A percentile compares a stretch with the other conserved stretches of the same genome.
These are phyloP conservation scores for Pholis gunnellus DNA, from an alignment of 2,113 vertebrate genomes.

Conservation along the genomic window DNA sequence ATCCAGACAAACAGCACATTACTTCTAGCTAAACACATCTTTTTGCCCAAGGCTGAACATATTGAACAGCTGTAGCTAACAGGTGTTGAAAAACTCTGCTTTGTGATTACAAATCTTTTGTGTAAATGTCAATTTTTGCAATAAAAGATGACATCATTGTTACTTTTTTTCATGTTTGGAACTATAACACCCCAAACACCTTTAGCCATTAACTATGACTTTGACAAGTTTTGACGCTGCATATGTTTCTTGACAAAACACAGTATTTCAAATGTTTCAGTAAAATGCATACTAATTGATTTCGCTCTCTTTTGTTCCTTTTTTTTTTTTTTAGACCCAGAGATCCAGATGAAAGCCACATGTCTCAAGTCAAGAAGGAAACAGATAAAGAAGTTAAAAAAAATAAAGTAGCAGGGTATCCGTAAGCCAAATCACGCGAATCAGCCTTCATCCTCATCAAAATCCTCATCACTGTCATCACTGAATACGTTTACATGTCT, in stretches of 20 bases:
- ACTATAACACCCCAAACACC: neutral
- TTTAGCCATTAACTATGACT: neutral
- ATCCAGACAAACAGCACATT: constrained; percentile 6
- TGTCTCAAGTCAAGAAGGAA: constrained; percentile 34
- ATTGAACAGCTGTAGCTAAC: neutral
- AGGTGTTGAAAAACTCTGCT: neutral
- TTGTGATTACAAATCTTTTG: neutral
- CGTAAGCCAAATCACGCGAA: constrained; percentile 20
- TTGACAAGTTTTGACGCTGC: neutral
- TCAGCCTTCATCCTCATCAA: constrained; percentile 6
- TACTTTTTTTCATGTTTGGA: neutral
- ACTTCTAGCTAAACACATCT: constrained; percentile 2
- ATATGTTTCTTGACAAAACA: neutral
- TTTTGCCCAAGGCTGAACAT: constrained; percentile 25
- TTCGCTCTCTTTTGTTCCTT: constrained; percentile 14
- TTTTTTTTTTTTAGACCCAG: constrained; percentile 61
- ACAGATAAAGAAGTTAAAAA: constrained; percentile 6
- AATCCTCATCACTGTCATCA: constrained; percentile 17
- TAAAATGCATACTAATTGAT: constrained; percentile 15
- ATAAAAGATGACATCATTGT: neutral
- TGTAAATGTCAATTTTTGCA: neutral
- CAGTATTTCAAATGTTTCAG: neutral
- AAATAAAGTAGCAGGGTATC: constrained; percentile 41
- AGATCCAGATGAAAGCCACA: constrained; percentile 48
- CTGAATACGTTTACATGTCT: constrained; percentile 27